phyloP scores from a whole-genome alignment of 2,113 vertebrate genomes.

The Pygoscelis adeliae region DNA sequence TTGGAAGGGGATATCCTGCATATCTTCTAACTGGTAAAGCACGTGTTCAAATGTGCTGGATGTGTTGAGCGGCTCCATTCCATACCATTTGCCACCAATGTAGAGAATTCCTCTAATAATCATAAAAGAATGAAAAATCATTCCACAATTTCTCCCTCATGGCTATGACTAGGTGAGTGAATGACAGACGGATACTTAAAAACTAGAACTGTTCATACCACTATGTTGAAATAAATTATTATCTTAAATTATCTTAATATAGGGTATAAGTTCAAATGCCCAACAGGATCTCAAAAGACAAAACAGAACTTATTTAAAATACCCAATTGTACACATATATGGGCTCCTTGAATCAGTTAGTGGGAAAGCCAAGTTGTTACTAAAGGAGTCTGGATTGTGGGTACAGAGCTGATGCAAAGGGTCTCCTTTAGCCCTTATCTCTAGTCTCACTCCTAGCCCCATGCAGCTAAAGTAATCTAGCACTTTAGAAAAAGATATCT shows the following conservation, averaged over 20 bases:
- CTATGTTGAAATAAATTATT: not conserved
- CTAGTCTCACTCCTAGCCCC: not conserved
- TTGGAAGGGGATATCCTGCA: not conserved
- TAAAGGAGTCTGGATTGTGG: not conserved
- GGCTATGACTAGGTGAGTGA: not conserved
- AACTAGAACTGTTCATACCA: not conserved
- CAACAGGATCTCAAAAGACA: not conserved
- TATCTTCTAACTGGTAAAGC: constrained; percentile 50
- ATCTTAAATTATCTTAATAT: not conserved
- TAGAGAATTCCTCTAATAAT: constrained; percentile 65
- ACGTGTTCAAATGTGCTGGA: constrained; percentile 63
- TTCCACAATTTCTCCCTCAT: fast-evolving
- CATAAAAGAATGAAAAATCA: not conserved
- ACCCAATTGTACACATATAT: fast-evolving
- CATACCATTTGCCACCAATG: constrained; percentile 46
- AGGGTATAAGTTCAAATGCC: not conserved
- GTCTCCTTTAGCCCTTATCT: not conserved
- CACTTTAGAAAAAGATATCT: not conserved
- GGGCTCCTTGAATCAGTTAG: not conserved
- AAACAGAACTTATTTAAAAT: not conserved
- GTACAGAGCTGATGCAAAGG: not conserved
- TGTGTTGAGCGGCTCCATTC: constrained; percentile 61
- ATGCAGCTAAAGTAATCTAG: not conserved
- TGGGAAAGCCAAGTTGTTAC: not conserved
- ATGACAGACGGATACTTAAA: not conserved